Evolutionary conservation across 2,888 invertebrate genomes (phyloP).

Genomic region (Stenotaenia linearis): DNA sequence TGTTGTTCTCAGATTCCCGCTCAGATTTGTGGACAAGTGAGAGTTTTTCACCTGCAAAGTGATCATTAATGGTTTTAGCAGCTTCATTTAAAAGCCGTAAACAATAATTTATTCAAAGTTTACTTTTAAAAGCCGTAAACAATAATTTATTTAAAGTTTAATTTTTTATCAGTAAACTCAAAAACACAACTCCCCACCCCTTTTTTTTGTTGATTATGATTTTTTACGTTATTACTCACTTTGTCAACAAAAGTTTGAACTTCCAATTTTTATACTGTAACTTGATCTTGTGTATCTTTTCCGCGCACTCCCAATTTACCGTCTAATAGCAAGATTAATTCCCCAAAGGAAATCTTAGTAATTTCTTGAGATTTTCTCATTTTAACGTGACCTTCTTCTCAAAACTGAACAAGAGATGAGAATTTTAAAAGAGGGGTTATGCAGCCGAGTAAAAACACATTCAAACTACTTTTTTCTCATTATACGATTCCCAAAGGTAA

Average conservation of each 20-base stretch:
- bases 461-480: neutral
- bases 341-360: neutral
- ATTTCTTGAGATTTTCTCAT: neutral
- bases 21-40: no score
- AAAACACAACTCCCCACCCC: neutral
- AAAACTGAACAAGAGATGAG: neutral
- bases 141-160: no score
- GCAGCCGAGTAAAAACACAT: neutral
- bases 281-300: neutral
- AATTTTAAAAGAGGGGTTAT: neutral
- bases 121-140: no score
- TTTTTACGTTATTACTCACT: neutral
- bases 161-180: no score
- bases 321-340: neutral
- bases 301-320: neutral
- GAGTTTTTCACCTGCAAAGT: no score
- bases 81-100: no score
- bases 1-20: no score
- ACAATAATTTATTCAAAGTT: no score
- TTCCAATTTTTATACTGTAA: neutral
- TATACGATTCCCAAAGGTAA: neutral
- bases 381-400: neutral
- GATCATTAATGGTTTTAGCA: no score
- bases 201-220: neutral
- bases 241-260: neutral